Percentiles rank a stretch among this genome's conserved stretches.
These are phyloP conservation scores for Cerastoderma edule DNA, from an alignment of 2,888 invertebrate species.

Conservation along the genomic window DNA sequence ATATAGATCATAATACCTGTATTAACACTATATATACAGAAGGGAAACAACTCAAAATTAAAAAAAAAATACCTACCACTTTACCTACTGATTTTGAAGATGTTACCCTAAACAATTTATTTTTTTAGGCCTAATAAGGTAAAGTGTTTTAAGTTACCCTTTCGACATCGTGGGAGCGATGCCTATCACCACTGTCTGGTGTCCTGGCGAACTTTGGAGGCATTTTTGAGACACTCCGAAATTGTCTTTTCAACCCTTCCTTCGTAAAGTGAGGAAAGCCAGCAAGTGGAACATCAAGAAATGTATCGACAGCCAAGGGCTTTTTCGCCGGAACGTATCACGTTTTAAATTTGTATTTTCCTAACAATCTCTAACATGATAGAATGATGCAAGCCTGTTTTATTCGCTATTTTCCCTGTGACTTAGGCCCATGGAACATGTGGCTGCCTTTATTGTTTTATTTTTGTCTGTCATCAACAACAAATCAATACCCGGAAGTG, in stretches of 20 bases:
- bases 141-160: slow-evolving; percentile 63
- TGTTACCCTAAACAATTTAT: too few relatives aligned
- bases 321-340: background rate
- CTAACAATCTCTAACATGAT: background rate
- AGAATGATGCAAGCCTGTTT: too few relatives aligned
- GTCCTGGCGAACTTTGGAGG: slow-evolving; percentile 79
- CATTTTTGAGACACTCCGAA: slow-evolving; percentile 58
- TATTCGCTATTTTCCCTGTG: too few relatives aligned
- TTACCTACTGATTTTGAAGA: too few relatives aligned
- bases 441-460: background rate
- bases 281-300: too few relatives aligned
- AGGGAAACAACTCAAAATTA: too few relatives aligned
- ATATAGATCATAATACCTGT: too few relatives aligned
- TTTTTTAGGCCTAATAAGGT: too few relatives aligned
- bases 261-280: background rate
- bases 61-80: too few relatives aligned
- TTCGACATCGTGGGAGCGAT: slow-evolving; percentile 68
- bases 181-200: slow-evolving; percentile 65
- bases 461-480: background rate
- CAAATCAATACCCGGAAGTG: slow-evolving; percentile 20
- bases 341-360: background rate
- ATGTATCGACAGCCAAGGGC: too few relatives aligned
- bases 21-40: too few relatives aligned
- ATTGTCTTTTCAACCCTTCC: background rate
- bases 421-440: background rate